Conservation (phyloP, 2,888 invertebrate species). For the Drosophila austrosaltans region DNA sequence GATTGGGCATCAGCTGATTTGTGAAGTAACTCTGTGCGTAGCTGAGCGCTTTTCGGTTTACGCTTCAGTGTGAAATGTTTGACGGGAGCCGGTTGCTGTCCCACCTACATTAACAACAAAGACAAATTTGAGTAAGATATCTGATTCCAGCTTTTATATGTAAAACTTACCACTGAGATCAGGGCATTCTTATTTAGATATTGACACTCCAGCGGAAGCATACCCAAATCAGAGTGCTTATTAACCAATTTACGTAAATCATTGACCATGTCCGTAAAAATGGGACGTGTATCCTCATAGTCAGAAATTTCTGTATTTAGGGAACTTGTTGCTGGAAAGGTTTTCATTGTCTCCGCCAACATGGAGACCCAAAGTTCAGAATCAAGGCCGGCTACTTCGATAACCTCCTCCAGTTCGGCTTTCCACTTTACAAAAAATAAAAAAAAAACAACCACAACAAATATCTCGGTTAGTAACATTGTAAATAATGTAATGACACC, state of each 20-base stretch:
- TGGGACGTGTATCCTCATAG: constrained; percentile 94
- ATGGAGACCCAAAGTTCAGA: constrained; percentile 99
- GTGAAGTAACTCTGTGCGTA: constrained; percentile 94
- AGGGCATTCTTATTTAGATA: constrained; percentile 97
- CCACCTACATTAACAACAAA: constrained; percentile 85
- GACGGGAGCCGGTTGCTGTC: constrained; percentile 91
- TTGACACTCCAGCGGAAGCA: constrained; percentile 97
- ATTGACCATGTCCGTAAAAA: constrained; percentile 94
- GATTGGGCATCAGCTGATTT: constrained; percentile 95
- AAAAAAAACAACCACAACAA: neutral
- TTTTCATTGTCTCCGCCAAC: constrained; percentile 97
- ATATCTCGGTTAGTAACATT: constrained; percentile 2
- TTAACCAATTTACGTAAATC: constrained; percentile 92
- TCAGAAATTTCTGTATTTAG: constrained; percentile 95
- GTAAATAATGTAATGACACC: neutral
- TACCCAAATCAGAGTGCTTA: constrained; percentile 92
- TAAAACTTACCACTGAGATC: constrained; percentile 88
- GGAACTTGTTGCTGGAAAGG: constrained; percentile 94
- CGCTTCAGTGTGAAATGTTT: constrained; percentile 97
- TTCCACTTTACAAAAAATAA: constrained; percentile 90
- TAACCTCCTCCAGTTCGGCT: constrained; percentile 95
- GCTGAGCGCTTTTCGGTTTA: constrained; percentile 96
- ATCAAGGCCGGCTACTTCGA: constrained; percentile 95
- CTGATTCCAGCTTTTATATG: too few relatives aligned
- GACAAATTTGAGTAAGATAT: too few relatives aligned